These are phyloP conservation scores for Liasis olivaceus DNA, from an alignment of 2,797 vertebrate species.

Conservation along the genomic window DNA sequence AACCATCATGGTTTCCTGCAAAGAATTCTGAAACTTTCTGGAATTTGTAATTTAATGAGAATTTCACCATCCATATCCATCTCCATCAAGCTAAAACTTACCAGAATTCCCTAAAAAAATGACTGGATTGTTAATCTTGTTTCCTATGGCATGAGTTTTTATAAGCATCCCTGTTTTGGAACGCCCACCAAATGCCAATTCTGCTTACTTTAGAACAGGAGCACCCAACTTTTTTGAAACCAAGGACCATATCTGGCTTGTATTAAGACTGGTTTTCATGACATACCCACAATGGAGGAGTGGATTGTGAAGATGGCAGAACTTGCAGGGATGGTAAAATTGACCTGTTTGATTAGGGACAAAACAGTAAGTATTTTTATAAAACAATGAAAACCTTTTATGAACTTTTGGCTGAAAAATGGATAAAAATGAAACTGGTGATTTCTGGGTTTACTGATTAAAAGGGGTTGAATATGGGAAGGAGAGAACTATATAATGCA, in stretches of 20 bases:
- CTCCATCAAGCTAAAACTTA: neutral
- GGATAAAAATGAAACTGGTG: neutral
- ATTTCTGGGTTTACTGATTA: neutral
- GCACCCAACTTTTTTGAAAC: neutral
- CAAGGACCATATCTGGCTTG: neutral
- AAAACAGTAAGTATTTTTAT: neutral
- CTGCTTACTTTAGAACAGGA: neutral
- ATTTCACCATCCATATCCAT: neutral
- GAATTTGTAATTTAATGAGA: neutral
- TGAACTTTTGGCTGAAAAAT: neutral
- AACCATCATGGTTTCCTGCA: neutral
- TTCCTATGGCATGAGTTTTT: neutral
- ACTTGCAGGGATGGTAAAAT: neutral
- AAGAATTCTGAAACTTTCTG: neutral
- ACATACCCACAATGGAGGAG: neutral
- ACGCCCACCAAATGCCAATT: neutral
- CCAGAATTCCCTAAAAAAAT: neutral
- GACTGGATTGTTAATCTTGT: neutral
- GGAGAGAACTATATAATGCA: neutral
- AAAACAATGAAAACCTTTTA: neutral
- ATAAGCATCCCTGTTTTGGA: neutral
- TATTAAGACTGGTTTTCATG: neutral
- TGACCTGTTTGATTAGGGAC: neutral
- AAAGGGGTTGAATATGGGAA: neutral
- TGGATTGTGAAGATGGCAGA: neutral